Evolutionary conservation across 1,140 invertebrate species (phyloP).

Genomic region (Drosophila miranda): DNA sequence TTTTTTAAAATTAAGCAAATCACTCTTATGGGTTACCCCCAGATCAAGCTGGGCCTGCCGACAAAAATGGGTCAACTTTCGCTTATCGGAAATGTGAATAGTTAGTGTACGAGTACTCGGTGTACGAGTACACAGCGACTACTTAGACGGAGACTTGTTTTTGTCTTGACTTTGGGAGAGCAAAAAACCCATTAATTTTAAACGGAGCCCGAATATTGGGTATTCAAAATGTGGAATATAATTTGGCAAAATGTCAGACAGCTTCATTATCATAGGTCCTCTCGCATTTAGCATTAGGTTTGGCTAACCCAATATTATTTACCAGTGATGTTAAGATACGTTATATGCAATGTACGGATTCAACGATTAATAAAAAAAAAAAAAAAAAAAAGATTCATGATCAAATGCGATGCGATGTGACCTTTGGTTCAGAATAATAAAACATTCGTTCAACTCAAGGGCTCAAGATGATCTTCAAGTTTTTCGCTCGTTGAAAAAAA

Average conservation of each 20-base stretch:
- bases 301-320: no score
- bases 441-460: slow-evolving; percentile 20
- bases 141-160: slow-evolving; percentile 41
- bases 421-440: slow-evolving; percentile 20
- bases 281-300: no score
- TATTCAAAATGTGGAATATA: slow-evolving; percentile 27
- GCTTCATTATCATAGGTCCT: slow-evolving; percentile 51
- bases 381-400: no score
- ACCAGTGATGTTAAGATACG: no score
- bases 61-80: slow-evolving; percentile 25
- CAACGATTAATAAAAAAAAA: no score
- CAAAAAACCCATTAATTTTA: slow-evolving; percentile 64
- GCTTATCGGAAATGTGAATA: slow-evolving; percentile 30
- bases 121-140: slow-evolving; percentile 8
- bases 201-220: slow-evolving; percentile 47
- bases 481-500: slow-evolving; percentile 13
- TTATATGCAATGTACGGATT: no score
- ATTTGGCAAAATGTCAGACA: slow-evolving; percentile 32
- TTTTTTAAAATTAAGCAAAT: no score
- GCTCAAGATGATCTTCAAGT: slow-evolving; percentile 17
- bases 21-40: neutral
- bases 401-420: slow-evolving; percentile 32
- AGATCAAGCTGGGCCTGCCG: neutral
- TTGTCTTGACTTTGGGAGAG: slow-evolving; percentile 26
- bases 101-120: neutral